These are phyloP conservation scores for Drosophila pectinifera DNA, from an alignment of 1,140 invertebrate genomes.

Conservation along the genomic window DNA sequence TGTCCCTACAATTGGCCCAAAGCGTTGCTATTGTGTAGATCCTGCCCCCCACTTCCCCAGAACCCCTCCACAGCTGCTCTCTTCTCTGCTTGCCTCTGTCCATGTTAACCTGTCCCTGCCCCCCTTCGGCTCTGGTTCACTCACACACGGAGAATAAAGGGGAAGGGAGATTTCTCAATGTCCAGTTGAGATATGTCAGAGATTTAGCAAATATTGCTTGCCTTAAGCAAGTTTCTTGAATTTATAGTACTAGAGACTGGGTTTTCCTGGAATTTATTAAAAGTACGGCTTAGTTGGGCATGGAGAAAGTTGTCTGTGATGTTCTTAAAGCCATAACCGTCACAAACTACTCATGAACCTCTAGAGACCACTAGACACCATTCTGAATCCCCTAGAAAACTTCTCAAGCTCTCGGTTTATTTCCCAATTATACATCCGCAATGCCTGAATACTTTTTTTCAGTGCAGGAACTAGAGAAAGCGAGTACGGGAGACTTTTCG, in stretches of 20 bases:
- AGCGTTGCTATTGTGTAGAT: slow-evolving; percentile 51
- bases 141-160: neutral
- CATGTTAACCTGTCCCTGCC: slow-evolving; percentile 19
- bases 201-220: no score
- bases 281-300: no score
- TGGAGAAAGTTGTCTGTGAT: no score
- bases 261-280: no score
- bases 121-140: neutral
- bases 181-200: neutral
- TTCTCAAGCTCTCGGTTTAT: no score
- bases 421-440: neutral
- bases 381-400: no score
- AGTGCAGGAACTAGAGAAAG: slow-evolving; percentile 13
- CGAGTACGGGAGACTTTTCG: slow-evolving; percentile 55
- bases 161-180: neutral
- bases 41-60: neutral
- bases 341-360: no score
- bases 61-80: neutral
- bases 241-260: no score
- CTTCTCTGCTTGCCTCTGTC: slow-evolving; percentile 9
- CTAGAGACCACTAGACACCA: no score
- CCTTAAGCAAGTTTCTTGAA: no score
- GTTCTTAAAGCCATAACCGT: no score
- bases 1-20: slow-evolving; percentile 55
- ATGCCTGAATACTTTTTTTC: neutral